Evolutionary conservation across 2,113 vertebrate species (phyloP), one percentile per base, ranked within the genome.

Genomic region (Saimiri boliviensis): DNA sequence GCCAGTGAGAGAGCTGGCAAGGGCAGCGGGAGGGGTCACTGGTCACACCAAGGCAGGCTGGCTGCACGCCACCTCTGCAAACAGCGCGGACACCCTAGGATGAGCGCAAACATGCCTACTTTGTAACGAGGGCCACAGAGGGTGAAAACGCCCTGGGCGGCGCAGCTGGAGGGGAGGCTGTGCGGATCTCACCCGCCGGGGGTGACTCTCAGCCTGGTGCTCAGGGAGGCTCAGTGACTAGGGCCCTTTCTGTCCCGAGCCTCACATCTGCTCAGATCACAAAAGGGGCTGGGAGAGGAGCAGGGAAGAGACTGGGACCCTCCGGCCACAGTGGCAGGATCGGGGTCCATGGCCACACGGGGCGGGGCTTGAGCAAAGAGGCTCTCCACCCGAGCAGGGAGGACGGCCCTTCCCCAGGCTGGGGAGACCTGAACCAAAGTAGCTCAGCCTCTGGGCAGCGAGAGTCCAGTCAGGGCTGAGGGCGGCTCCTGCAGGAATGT

Each of bases 341-440:
- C 12, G 7, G 40, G 40, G 25, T 45, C 6, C 40, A 17, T 3
- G 23, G 40, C 25, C 1, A 0, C 60, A 0, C 0, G 0, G 25
- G 7, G 40, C 52, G 1, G 40, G 73, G 25, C 23, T 21, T 13
- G 73, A 45, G 73, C 7, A 27, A 76, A 25, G 71, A 27, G 16
- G 73, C 25, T 76, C 25, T 76, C 40, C 73, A 30, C 40, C 42
- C 40, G 16, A 8, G 40, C 40, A 27, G 45, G 52, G 12, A 56
- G 20, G 20, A 37, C 14, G 6, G 27, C 74, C 0, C 45, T 9
- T 14, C 42, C 42, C 42, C 32, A 3, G 63, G 32, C 14, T 35
- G 6, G 63, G 63, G 63, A 6, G 5, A 42, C 12, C 40, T 5
- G 6, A 42, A 27, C 40, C 71, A 2, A 12, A 42, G 71, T 13